Evolutionary conservation across 2,797 vertebrate species (phyloP).

Genomic region (Hylomyscus alleni): DNA sequence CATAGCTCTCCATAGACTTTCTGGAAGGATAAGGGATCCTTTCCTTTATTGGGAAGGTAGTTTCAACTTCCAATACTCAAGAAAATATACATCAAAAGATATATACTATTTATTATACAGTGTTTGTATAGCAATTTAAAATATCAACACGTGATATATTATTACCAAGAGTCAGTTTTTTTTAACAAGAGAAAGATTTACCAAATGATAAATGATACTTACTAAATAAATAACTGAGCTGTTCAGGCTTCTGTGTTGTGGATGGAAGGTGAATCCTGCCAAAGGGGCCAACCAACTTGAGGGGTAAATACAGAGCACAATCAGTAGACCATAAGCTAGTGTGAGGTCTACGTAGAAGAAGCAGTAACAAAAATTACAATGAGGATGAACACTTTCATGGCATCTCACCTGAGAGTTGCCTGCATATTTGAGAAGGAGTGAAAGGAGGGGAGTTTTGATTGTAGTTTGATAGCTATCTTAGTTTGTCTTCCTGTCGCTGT

Average conservation of each 20-base stretch:
- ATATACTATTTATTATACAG: neutral
- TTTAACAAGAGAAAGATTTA: neutral
- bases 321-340: accelerated
- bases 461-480: neutral
- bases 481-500: neutral
- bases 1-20: no score
- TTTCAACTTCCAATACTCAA: neutral
- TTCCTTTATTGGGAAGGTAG: neutral
- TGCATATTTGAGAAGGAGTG: neutral
- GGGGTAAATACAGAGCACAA: accelerated
- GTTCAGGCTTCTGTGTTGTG: neutral
- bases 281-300: no score
- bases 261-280: neutral
- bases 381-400: accelerated
- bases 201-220: neutral
- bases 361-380: accelerated
- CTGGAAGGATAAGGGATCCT: neutral
- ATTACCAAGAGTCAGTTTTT: neutral
- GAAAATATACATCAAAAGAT: neutral
- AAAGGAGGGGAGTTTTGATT: neutral
- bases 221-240: neutral
- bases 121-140: neutral
- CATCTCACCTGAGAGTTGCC: neutral
- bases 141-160: neutral
- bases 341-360: neutral